These are phyloP conservation scores for Dinothrombium tinctorium DNA, from an alignment of 1,140 invertebrate species.

Conservation along the genomic window DNA sequence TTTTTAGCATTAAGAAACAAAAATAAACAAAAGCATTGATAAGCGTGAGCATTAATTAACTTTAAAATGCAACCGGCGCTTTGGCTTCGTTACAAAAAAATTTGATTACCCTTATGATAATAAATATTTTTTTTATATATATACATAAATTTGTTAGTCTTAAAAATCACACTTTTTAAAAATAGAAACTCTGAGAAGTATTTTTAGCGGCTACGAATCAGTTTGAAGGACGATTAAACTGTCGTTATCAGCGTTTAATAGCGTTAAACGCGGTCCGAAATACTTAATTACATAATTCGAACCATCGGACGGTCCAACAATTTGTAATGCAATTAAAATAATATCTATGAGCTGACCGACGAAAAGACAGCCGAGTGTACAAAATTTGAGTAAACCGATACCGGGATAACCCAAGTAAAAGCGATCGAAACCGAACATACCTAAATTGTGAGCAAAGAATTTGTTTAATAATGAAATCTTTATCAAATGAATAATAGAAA, in stretches of 20 bases:
- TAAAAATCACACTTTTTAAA: slow-evolving; percentile 15
- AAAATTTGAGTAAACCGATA: slow-evolving; percentile 75
- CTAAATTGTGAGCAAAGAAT: slow-evolving; percentile 18
- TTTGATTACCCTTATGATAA: too few species aligned
- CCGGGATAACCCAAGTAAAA: slow-evolving; percentile 93
- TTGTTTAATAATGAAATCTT: neutral
- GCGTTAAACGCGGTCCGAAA: slow-evolving; percentile 60
- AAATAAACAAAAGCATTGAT: too few species aligned
- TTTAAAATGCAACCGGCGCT: too few species aligned
- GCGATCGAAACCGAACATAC: slow-evolving; percentile 89
- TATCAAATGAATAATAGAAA: slow-evolving; percentile 28
- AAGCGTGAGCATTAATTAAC: too few species aligned
- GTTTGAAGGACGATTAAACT: slow-evolving; percentile 55
- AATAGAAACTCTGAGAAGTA: too few species aligned
- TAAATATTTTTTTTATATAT: too few species aligned
- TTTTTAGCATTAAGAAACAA: too few species aligned
- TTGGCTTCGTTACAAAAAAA: too few species aligned
- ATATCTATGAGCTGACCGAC: slow-evolving; percentile 82
- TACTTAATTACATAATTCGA: slow-evolving; percentile 86
- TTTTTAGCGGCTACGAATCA: slow-evolving; percentile 43
- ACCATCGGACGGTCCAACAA: slow-evolving; percentile 78
- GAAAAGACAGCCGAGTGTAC: slow-evolving; percentile 87
- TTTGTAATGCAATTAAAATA: slow-evolving; percentile 74
- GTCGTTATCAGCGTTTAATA: slow-evolving; percentile 56
- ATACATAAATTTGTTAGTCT: too few species aligned